Percentiles rank a stretch among this genome's conserved stretches.
Evolutionary conservation across 1,140 invertebrate genomes (phyloP).

Genomic region (Triops longicaudatus): DNA sequence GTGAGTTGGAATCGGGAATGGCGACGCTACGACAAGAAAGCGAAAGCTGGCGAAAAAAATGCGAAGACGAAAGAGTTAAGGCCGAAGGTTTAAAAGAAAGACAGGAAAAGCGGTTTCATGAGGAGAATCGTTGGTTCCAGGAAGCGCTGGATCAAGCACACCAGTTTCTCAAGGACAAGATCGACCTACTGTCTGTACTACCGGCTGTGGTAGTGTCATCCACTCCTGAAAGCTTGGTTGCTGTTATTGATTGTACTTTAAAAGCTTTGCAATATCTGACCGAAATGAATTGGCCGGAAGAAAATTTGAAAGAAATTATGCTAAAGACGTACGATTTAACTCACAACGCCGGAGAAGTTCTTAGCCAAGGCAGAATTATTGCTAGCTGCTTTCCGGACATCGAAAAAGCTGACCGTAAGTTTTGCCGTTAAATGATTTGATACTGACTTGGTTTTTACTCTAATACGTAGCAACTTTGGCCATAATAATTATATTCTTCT

Average conservation of each 20-base stretch:
- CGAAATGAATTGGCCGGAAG: slow-evolving; percentile 25
- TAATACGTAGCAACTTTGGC: too few relatives aligned
- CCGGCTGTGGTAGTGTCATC: neutral
- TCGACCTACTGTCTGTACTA: neutral
- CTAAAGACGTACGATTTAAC: slow-evolving; percentile 27
- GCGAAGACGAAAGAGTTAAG: neutral
- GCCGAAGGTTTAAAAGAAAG: neutral
- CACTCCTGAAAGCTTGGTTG: neutral
- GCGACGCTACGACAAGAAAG: neutral
- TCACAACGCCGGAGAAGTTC: slow-evolving; percentile 18
- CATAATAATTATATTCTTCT: too few relatives aligned
- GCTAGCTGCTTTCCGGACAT: slow-evolving; percentile 52
- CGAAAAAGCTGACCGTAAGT: slow-evolving; percentile 59
- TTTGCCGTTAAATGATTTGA: neutral
- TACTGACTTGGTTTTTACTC: too few relatives aligned
- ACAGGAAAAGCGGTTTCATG: slow-evolving; percentile 29
- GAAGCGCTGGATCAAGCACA: neutral
- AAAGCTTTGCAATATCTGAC: slow-evolving; percentile 32
- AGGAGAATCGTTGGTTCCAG: slow-evolving; percentile 37
- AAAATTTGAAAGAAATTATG: slow-evolving; percentile 27
- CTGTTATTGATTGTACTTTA: neutral
- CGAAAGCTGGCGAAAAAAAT: neutral
- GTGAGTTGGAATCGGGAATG: slow-evolving; percentile 23
- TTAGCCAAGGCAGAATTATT: slow-evolving; percentile 25
- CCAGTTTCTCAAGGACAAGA: neutral